Evolutionary conservation across 1,140 invertebrate species (phyloP).

Genomic region (Colletes latitarsis): DNA sequence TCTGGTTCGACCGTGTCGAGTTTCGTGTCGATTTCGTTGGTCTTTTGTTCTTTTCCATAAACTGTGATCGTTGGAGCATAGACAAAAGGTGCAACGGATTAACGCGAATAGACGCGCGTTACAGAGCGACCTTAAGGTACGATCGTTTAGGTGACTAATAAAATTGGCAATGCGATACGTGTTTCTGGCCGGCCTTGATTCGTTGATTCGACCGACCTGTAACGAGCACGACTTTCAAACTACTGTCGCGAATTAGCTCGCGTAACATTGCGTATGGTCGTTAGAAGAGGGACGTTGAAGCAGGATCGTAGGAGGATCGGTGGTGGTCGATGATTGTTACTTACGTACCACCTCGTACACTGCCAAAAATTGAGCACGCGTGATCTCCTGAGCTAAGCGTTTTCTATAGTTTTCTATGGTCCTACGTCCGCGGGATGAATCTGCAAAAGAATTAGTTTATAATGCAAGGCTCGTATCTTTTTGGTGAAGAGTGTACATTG

Average conservation of each 20-base stretch:
- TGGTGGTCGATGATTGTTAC: not conserved
- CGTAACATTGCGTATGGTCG: not conserved
- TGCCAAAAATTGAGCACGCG: too few species aligned
- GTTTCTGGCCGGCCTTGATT: conserved; percentile 47
- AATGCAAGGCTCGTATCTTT: too few species aligned
- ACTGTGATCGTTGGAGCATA: not conserved
- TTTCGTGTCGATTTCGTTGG: too few species aligned
- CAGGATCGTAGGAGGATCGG: not conserved
- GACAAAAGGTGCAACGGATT: not conserved
- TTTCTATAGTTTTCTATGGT: too few species aligned
- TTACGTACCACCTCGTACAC: not conserved
- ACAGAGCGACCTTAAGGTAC: conserved; percentile 25
- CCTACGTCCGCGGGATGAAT: too few species aligned
- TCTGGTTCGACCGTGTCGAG: too few species aligned
- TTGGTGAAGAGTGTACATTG: not conserved
- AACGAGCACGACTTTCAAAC: conserved; percentile 39
- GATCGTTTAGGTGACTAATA: conserved; percentile 30
- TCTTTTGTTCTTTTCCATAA: too few species aligned
- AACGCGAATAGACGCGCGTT: not conserved
- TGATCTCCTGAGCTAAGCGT: too few species aligned
- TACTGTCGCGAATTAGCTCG: conserved; percentile 20
- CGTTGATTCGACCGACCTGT: conserved; percentile 29
- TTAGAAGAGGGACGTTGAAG: not conserved
- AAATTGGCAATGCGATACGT: conserved; percentile 39
- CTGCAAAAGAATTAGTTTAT: too few species aligned